Percentiles rank a stretch among this genome's conserved stretches.
Evolutionary conservation across 2,888 invertebrate genomes (phyloP).

Genomic region (Aleiodes leptofemur): DNA sequence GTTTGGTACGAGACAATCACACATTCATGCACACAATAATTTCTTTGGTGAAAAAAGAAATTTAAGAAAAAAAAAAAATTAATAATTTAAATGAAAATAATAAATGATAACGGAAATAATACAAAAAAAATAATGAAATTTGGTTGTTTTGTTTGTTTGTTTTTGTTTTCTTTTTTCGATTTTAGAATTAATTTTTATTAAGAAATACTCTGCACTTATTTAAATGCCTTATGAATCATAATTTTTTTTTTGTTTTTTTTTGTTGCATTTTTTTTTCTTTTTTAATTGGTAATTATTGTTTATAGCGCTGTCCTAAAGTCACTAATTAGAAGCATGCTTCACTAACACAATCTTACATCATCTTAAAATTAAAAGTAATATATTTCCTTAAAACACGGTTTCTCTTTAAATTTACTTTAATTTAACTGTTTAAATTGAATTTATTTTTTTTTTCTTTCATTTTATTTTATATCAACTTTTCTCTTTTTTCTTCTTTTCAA

Average conservation of each 20-base stretch:
- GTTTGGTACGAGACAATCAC: slow-evolving; percentile 21
- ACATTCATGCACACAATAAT: slow-evolving; percentile 17
- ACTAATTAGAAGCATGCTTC: slow-evolving; percentile 75
- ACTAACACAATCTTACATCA: slow-evolving; percentile 74
- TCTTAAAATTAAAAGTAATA: slow-evolving; percentile 74
- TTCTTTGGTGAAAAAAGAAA: slow-evolving; percentile 24
- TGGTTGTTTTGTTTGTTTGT: background rate
- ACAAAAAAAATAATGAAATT: slow-evolving; percentile 35
- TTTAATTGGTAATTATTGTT: slow-evolving; percentile 72
- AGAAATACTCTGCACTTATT: slow-evolving; percentile 75
- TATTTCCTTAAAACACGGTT: slow-evolving; percentile 69
- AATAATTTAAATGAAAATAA: slow-evolving; percentile 4
- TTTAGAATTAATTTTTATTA: slow-evolving; percentile 75
- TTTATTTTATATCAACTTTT: no score
- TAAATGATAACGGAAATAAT: slow-evolving; percentile 25
- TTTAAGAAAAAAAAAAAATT: background rate
- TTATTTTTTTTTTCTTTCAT: slow-evolving; percentile 28
- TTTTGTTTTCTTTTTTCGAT: slow-evolving; percentile 52
- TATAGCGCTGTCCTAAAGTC: slow-evolving; percentile 74
- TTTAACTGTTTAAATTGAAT: slow-evolving; percentile 50
- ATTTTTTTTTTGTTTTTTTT: slow-evolving; percentile 65
- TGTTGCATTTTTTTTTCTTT: background rate
- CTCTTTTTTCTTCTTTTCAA: background rate
- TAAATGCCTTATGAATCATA: slow-evolving; percentile 74
- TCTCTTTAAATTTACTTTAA: slow-evolving; percentile 58